phyloP scores from a whole-genome alignment of 2,113 vertebrate genomes.

The Calyptomena viridis region DNA sequence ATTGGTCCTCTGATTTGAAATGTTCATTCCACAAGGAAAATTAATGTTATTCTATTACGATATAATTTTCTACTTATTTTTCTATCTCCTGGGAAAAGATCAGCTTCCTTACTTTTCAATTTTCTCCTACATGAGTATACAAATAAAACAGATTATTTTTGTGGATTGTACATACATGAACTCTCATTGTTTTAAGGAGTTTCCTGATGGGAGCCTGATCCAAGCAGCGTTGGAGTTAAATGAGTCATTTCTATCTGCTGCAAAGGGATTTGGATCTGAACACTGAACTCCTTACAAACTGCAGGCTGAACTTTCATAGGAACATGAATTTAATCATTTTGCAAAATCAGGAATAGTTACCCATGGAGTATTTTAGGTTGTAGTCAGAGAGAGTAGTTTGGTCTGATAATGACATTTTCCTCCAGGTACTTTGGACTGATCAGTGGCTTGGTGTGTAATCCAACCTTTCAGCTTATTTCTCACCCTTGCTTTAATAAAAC shows the following conservation, averaged over 20 bases:
- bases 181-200: background rate
- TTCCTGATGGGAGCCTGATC: background rate
- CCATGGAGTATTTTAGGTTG: background rate
- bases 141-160: background rate
- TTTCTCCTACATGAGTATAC: fast-evolving
- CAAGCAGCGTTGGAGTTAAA: background rate
- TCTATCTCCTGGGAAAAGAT: background rate
- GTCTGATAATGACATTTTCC: background rate
- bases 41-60: background rate
- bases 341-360: background rate
- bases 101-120: background rate
- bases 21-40: background rate
- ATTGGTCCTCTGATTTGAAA: background rate
- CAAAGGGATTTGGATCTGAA: background rate
- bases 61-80: background rate
- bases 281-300: background rate
- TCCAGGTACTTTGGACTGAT: background rate
- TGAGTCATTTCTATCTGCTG: background rate
- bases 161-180: background rate
- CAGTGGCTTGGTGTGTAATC: background rate
- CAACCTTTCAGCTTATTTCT: background rate
- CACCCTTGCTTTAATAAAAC: background rate
- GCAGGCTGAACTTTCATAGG: background rate
- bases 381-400: background rate
- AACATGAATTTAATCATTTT: background rate